Evolutionary conservation across 2,797 vertebrate genomes (phyloP).

Genomic region (Halcyon smyrnensis): DNA sequence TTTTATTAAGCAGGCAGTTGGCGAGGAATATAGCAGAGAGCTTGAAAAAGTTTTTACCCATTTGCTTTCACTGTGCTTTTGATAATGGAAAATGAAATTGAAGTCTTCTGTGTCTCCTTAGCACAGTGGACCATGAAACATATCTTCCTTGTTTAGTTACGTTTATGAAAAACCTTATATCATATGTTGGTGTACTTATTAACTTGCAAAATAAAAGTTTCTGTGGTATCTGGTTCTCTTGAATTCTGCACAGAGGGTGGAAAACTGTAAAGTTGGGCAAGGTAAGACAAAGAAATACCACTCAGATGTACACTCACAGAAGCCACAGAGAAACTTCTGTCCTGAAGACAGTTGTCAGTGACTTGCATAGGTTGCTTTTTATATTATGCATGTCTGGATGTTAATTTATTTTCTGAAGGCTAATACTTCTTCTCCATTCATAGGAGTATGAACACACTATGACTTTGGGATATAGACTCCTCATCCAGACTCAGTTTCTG

Average conservation of each 20-base stretch:
- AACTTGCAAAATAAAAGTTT: background rate
- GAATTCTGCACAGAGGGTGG: background rate
- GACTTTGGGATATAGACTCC: background rate
- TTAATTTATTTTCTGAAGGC: background rate
- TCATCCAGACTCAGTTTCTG: background rate
- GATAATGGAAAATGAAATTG: background rate
- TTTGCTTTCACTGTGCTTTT: constrained; percentile 9
- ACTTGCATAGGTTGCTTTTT: background rate
- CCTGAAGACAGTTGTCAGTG: background rate
- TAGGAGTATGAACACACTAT: background rate
- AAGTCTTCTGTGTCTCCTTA: background rate
- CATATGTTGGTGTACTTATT: background rate
- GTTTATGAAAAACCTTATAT: background rate
- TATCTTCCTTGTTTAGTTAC: background rate
- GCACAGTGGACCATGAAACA: background rate
- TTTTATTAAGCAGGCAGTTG: background rate
- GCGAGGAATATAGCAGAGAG: background rate
- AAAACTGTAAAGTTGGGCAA: background rate
- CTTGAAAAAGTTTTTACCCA: constrained; percentile 4
- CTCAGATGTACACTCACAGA: background rate
- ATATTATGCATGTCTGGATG: background rate
- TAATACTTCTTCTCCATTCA: background rate
- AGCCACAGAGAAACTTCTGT: background rate
- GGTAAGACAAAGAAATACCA: background rate
- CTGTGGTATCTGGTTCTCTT: background rate